Evolutionary conservation across 2,113 vertebrate species (phyloP), one percentile per base, ranked within the genome.

Genomic region (Bambusicola thoracicus): DNA sequence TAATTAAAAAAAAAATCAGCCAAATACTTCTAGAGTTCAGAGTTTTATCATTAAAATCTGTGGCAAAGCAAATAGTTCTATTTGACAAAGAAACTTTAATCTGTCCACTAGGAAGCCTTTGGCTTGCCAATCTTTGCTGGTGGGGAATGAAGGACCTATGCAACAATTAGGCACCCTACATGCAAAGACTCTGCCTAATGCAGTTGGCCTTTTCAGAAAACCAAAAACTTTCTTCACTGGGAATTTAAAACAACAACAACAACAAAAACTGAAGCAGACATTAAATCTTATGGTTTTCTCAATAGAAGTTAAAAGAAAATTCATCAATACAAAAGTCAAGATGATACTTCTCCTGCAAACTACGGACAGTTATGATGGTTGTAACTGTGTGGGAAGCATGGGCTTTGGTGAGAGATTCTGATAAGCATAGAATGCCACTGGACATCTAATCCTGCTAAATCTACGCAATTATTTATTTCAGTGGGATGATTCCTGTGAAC

Each of bases 401-500:
- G 16, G 24, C 24, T 81, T 76, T 73, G 27, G 34, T 89, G 70
- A 69, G 53, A 58, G 9, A 90, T 87, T 89, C 82, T 73, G 66
- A 29, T 73, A 85, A 76, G 19, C 10, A 4, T 12, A 92, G 84
- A 91, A 94, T 85, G 65, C 6, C 70, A 67, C 41, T 63, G 72
- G 62, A 70, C 34, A 87, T 40, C 29, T 92, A 95, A 92, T 89
- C 92, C 78, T 80, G 63, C 63, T 89, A 82, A 92, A 79, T 87
- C 73, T 85, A 87, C 92, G 81, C 59, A 85, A 34, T 82, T 93
- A 87, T 92, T 94, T 92, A 94, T 89, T 96, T 96, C 91, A 89
- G 81, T 80, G 75, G 16, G 30, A 16, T 76, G 32, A 95, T 91
- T 91, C 44, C 49, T 1, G 6, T 90, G 90, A 94, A 94, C 56